Evolutionary conservation across 1,140 invertebrate genomes (phyloP).

Genomic region (Cyphomyrmex costatus): DNA sequence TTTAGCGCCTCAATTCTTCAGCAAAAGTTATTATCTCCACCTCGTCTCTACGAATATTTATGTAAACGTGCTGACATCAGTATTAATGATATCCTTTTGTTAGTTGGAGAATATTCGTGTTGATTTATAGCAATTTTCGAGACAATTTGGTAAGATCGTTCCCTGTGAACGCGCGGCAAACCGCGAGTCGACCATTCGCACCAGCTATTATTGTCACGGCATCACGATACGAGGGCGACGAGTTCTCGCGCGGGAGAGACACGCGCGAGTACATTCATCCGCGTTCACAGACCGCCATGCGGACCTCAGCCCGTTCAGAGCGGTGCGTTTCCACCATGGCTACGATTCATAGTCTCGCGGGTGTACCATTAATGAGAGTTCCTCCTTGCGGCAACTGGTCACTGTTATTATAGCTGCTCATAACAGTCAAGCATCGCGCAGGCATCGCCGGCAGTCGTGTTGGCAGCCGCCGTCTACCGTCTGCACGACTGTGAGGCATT

Average conservation of each 20-base stretch:
- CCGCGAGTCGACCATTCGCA: slow-evolving; percentile 64
- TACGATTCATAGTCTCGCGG: slow-evolving; percentile 84
- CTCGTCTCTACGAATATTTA: slow-evolving; percentile 13
- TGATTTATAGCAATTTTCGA: slow-evolving; percentile 60
- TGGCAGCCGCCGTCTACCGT: slow-evolving; percentile 73
- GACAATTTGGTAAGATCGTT: slow-evolving; percentile 51
- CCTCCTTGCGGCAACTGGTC: slow-evolving; percentile 74
- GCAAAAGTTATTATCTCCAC: slow-evolving; percentile 28
- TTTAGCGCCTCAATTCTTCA: neutral
- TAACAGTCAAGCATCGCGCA: slow-evolving; percentile 79
- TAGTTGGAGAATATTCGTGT: slow-evolving; percentile 9
- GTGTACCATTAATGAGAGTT: slow-evolving; percentile 85
- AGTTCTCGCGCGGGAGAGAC: slow-evolving; percentile 45
- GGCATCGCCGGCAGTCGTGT: slow-evolving; percentile 62
- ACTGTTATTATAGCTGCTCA: slow-evolving; percentile 86
- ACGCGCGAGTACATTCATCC: slow-evolving; percentile 81
- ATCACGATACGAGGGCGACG: slow-evolving; percentile 66
- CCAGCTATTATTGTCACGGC: slow-evolving; percentile 76
- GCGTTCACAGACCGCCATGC: slow-evolving; percentile 72
- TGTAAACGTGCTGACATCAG: slow-evolving; percentile 4
- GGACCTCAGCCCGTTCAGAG: slow-evolving; percentile 77
- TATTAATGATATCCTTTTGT: slow-evolving; percentile 40
- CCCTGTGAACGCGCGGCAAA: slow-evolving; percentile 24
- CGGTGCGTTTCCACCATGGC: slow-evolving; percentile 73
- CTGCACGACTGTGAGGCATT: slow-evolving; percentile 79